Evolutionary conservation across 2,888 invertebrate species (phyloP).

Genomic region (Syrphus vitripennis): DNA sequence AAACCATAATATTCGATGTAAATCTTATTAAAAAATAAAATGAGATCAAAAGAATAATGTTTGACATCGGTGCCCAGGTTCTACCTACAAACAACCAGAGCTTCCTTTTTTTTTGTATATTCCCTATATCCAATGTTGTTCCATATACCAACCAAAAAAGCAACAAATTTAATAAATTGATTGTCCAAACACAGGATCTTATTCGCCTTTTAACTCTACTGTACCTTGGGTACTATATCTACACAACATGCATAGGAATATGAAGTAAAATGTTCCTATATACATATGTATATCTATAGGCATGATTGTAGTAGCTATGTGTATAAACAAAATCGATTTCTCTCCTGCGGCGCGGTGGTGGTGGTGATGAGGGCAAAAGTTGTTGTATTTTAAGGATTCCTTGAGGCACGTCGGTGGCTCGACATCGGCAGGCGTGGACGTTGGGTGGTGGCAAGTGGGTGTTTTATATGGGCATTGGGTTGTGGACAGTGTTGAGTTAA

Average conservation of each 20-base stretch:
- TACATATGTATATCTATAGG: not conserved
- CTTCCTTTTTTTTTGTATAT: not conserved
- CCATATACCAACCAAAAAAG: not conserved
- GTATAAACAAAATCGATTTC: conserved; percentile 52
- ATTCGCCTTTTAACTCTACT: conserved; percentile 49
- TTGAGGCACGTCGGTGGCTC: not conserved
- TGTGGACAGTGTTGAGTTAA: not conserved
- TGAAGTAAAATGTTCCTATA: not conserved
- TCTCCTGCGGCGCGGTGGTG: not conserved
- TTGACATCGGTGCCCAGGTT: not conserved
- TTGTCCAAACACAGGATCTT: conserved; percentile 52
- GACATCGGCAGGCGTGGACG: not conserved
- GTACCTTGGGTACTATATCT: not conserved
- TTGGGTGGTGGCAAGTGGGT: not conserved
- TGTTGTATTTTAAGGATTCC: conserved; percentile 60
- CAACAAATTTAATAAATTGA: conserved; percentile 55
- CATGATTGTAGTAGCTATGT: not conserved
- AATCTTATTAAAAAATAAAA: conserved; percentile 44
- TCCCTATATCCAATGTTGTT: not conserved
- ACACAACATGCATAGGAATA: not conserved
- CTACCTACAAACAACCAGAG: not conserved
- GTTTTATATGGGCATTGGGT: not conserved
- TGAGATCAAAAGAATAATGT: conserved; percentile 2
- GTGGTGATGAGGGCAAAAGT: conserved; percentile 15
- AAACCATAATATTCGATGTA: conserved; percentile 48